Evolutionary conservation across 2,888 invertebrate species (phyloP).

Genomic region (Mimumesa dahlbomi): DNA sequence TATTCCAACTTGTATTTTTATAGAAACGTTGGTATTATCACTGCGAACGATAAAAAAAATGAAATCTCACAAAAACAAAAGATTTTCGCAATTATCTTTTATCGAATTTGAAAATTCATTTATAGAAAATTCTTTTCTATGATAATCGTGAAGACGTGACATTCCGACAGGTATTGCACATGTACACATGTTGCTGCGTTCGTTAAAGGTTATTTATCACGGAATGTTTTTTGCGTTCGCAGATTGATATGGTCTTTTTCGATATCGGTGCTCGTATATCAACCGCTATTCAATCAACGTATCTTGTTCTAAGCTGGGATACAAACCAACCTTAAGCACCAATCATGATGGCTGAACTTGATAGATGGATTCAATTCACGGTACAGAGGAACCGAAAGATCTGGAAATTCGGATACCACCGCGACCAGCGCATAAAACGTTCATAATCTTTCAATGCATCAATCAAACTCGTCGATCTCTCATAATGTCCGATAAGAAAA

Average conservation of each 20-base stretch:
- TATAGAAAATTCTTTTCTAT: too few relatives aligned
- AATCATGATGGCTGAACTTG: slow-evolving; percentile 70
- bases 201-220: slow-evolving; percentile 67
- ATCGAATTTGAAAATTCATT: too few relatives aligned
- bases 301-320: slow-evolving; percentile 74
- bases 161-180: neutral
- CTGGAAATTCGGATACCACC: slow-evolving; percentile 57
- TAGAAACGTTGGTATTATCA: too few relatives aligned
- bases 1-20: too few relatives aligned
- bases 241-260: slow-evolving; percentile 58
- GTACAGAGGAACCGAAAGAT: slow-evolving; percentile 61
- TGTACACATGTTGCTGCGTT: slow-evolving; percentile 32
- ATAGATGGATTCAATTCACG: slow-evolving; percentile 75
- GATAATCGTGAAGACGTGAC: too few relatives aligned
- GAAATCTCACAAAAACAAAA: too few relatives aligned
- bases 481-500: neutral
- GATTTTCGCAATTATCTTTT: too few relatives aligned
- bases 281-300: slow-evolving; percentile 75
- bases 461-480: slow-evolving; percentile 54
- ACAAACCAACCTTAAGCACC: slow-evolving; percentile 74
- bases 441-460: slow-evolving; percentile 62
- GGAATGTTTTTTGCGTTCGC: slow-evolving; percentile 38
- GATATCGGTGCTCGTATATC: slow-evolving; percentile 67
- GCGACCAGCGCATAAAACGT: slow-evolving; percentile 51
- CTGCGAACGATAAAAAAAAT: too few relatives aligned